Percentiles rank a stretch among this genome's conserved stretches.
Conservation (phyloP, 2,113 vertebrate genomes). For the Dipodomys stephensi region DNA sequence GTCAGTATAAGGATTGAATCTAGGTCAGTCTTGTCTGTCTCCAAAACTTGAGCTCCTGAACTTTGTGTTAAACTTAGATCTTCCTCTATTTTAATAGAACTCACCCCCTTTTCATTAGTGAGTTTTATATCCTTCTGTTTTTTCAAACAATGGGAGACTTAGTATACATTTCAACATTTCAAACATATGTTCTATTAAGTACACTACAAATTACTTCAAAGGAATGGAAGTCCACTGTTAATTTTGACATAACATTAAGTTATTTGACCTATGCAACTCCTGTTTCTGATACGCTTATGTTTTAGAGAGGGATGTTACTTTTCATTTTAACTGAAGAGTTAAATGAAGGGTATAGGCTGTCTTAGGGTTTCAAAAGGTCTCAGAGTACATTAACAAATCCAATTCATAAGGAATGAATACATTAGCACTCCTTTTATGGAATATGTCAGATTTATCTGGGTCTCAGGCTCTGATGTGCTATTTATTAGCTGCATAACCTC, state of each 20-base stretch:
- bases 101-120: background rate
- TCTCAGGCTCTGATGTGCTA: background rate
- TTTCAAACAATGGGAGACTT: background rate
- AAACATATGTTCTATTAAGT: background rate
- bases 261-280: background rate
- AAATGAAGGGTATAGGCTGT: background rate
- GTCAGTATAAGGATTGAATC: background rate
- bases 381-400: background rate
- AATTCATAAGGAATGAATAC: background rate
- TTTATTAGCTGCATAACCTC: background rate
- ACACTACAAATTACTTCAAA: background rate
- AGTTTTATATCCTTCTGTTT: background rate
- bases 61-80: background rate
- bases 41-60: background rate
- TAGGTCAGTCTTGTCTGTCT: background rate
- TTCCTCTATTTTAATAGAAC: background rate
- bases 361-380: background rate
- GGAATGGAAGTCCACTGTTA: background rate
- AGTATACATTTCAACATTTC: conserved; percentile 9
- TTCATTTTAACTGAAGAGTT: background rate
- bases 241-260: background rate
- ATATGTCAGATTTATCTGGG: background rate
- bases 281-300: background rate
- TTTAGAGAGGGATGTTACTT: background rate
- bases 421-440: background rate